These are phyloP conservation scores for Scaptomyza graminum DNA, from an alignment of 1,140 invertebrate species.

Conservation along the genomic window DNA sequence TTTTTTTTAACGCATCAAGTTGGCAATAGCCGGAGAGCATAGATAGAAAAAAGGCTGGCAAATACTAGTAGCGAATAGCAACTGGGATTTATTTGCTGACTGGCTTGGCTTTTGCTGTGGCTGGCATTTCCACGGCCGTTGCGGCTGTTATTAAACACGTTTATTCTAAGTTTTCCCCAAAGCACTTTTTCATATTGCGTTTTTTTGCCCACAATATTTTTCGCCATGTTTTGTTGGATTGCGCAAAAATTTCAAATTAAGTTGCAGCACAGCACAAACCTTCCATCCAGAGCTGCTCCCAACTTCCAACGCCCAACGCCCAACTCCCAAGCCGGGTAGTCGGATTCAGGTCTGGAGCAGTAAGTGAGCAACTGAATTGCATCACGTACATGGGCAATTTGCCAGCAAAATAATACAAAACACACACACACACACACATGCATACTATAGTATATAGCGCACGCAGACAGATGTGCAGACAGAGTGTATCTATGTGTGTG, in stretches of 20 bases:
- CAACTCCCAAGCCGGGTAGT: conserved; percentile 1
- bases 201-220: conserved; percentile 72
- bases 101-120: neutral
- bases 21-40: conserved; percentile 27
- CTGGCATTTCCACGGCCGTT: conserved; percentile 27
- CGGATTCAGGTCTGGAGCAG: conserved; percentile 39
- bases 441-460: conserved; percentile 14
- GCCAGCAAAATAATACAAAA: conserved; percentile 76
- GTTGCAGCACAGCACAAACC: conserved; percentile 57
- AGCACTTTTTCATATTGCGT: conserved; percentile 78
- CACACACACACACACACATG: conserved; percentile 40
- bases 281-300: neutral
- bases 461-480: conserved; percentile 33
- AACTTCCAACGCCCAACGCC: neutral
- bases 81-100: conserved; percentile 39
- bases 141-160: conserved; percentile 77
- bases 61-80: conserved; percentile 29
- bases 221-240: conserved; percentile 79
- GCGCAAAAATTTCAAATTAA: conserved; percentile 83
- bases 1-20: conserved; percentile 18
- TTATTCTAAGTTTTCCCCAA: conserved; percentile 80
- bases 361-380: conserved; percentile 81
- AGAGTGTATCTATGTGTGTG: conserved; percentile 22
- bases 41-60: conserved; percentile 3
- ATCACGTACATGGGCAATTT: conserved; percentile 82